phyloP scores from a whole-genome alignment of 2,113 vertebrate species.

The Larimichthys crocea region DNA sequence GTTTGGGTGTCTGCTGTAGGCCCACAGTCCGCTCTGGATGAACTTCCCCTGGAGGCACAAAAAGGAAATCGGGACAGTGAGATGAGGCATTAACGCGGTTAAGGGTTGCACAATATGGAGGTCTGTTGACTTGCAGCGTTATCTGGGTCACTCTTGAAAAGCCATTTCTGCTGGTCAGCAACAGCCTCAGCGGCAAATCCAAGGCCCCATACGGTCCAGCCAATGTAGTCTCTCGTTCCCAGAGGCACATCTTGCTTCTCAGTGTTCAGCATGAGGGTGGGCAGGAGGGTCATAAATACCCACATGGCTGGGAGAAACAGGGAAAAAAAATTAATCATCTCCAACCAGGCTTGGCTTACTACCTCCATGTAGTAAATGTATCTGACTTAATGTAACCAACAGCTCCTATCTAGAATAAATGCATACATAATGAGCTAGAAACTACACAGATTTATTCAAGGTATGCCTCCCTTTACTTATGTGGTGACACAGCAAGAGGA shows the following conservation, averaged over 20 bases:
- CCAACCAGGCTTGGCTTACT: constrained; percentile 14
- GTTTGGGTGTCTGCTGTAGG: constrained; percentile 87
- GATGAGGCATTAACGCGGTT: constrained; percentile 24
- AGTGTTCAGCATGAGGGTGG: constrained; percentile 86
- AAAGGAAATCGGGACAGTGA: not conserved
- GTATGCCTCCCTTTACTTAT: not conserved
- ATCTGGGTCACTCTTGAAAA: constrained; percentile 83
- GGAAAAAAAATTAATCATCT: not conserved
- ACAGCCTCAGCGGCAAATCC: constrained; percentile 83
- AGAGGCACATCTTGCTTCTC: constrained; percentile 79
- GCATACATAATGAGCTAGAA: constrained; percentile 24
- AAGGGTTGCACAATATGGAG: not conserved
- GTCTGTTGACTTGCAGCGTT: constrained; percentile 80
- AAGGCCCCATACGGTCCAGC: constrained; percentile 85
- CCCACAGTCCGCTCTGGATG: constrained; percentile 87
- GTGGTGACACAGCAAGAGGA: constrained; percentile 14
- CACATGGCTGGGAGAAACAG: constrained; percentile 78
- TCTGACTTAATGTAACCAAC: not conserved
- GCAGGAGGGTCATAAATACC: constrained; percentile 87
- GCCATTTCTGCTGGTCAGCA: constrained; percentile 88
- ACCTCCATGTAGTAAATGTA: constrained; percentile 13
- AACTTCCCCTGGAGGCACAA: constrained; percentile 82
- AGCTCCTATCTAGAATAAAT: constrained; percentile 33
- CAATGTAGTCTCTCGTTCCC: constrained; percentile 82
- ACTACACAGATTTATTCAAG: constrained; percentile 55